Base-by-base conservation (phyloP, 1,140 invertebrate species). In the Wiebesia pumilae region DNA sequence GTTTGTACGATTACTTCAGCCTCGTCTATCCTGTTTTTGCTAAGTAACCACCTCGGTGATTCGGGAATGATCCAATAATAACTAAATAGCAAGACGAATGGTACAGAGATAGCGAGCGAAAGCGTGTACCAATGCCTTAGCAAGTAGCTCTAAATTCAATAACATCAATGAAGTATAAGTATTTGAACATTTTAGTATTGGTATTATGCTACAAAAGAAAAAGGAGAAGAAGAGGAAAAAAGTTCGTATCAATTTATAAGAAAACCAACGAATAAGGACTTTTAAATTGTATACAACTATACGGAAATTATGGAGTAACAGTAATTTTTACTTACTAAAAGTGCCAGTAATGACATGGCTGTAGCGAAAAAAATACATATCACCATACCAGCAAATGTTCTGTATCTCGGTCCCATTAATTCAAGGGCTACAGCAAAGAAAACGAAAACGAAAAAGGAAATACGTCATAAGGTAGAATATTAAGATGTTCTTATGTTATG, bases 331-430 rank as follows among this genome's bases (percentile, higher is more conserved):
- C 90, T 93, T 89, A 94, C 96, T 86, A 96, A 89, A 21, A 96
- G 89, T 0, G 96, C 95, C 16, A 97, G 91, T 7, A 96, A 90
- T 67, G 95, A 95, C 94, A 96, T 95, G 4, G 96, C 95, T 6
- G 94, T 92, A 19, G 96, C 96, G 89, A 96, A 96, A 88, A 96
- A 95, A 93, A 96, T 95, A 79, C 95, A 95, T 33, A 96, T 96
- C 40, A 96, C 95, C 91, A 96, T 96, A 47, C 95, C 96, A 33
- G 95, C 95, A 91, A 95, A 95, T 30, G 96, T 96, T 87, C 96
- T 94, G 89, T 95, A 95, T 65, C 94, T 94, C 7, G 95, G 96
- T 3, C 95, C 95, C 95, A 96, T 96, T 82, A 96, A 88, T 89
- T 97, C 96, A 78, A 96, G 93, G 38, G 95, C 92, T 94, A 87